Evolutionary conservation across 92 coral and sea anemone species (phyloP), one percentile per base, ranked within the genome.

Genomic region (Porites rus): DNA sequence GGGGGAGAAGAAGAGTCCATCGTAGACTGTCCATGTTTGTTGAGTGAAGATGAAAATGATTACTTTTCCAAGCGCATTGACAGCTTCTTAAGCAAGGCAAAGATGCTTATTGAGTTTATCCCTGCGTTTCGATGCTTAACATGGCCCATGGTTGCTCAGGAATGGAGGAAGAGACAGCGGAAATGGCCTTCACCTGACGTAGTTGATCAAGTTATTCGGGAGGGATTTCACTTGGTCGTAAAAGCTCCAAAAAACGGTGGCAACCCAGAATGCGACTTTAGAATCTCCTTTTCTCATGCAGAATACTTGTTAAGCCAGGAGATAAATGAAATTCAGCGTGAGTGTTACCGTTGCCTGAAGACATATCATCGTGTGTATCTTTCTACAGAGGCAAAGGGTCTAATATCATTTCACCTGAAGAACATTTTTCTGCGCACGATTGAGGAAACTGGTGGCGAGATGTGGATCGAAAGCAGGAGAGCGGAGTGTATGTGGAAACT

Each of bases 291-390:
- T 8, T 54, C 60, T 54, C 60, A 54, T 54, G 60, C 12, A 54
- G 96, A 93, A 84, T 87, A 65, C 75, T 70, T 91, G 75, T 72
- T 93, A 82, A 67, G 72, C 72, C 82, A 89, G 28, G 92, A 86
- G 63, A 72, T 93, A 76, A 91, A 76, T 70, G 80, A n/a, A 22
- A 46, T 93, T 19, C 96, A 91, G 76, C 89, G 88, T 19, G 83
- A 93, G 68, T 92, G 92, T 60, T 92, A 88, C 87, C 87, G 92
- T 79, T 92, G 94, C 59, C 65, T 92, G 4, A 92, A 92, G 86
- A 72, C 60, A 8, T 92, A 74, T 63, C 86, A 92, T 74, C 79
- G 77, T n/a, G 86, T 79, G 1, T 84, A 74, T 67, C 28, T 67
- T 46, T 13, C 54, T 21, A 75, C 78, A 10, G 76, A 92, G 76